Evolutionary conservation across 2,113 vertebrate genomes (phyloP), one percentile per base, ranked within the genome.

Genomic region (Drymodes brunneopygia): DNA sequence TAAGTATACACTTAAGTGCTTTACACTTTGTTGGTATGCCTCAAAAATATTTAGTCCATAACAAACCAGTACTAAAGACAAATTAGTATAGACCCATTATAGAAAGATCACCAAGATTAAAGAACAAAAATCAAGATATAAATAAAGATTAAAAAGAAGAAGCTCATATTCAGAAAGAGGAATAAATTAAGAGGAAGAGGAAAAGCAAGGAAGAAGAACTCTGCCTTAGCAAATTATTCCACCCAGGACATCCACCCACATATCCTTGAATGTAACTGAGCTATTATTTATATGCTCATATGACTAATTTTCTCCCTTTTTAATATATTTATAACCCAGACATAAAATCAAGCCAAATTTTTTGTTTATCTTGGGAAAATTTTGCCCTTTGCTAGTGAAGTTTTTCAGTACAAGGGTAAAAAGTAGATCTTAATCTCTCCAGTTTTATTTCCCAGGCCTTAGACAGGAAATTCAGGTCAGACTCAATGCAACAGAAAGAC

Each of bases 231-330:
- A 91, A 94, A 81, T 83, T 93, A 89, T 95, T 93, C 86, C 83
- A 81, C 70, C 28, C 71, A 92, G 78, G 86, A 94, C 71, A 92
- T n/a, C 62, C 91, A 90, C 95, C 70, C 78, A 88, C 83, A 73
- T 85, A 88, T 48, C 78, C 64, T 71, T 81, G 51, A 83, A 92
- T 81, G 89, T 91, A 94, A 95, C 53, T 0, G 50, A 96, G 66
- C 36, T 96, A 89, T 96, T 94, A 93, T 95, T 95, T 97, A 92
- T 67, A 74, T 44, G 51, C 31, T 75, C 61, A 75, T 84, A 88
- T 90, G 74, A 94, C 75, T 91, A 88, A 78, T 91, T 94, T 88
- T 11, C 9, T 3, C 42, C 33, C 38, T 61, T 91, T 67, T 47
- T 9, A 79, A 72, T 50, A 7, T 96, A 88, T 94, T 94, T 96